These are phyloP conservation scores for Gisinianus flammeolus DNA, from an alignment of 2,888 invertebrate genomes.

Conservation along the genomic window DNA sequence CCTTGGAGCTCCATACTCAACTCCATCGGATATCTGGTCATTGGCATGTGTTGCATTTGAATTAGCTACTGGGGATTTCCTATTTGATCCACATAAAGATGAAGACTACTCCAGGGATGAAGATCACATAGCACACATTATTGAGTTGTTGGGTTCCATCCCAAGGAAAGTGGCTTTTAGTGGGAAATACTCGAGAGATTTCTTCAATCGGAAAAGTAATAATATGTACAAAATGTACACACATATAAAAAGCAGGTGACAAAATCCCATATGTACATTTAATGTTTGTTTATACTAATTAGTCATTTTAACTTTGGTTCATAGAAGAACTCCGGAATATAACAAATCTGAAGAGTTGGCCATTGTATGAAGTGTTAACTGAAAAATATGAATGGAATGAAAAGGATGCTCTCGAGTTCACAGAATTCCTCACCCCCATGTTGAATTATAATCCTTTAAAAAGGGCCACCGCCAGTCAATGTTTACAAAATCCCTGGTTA, in stretches of 20 bases:
- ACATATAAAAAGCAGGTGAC: not conserved
- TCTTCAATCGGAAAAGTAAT: conserved; percentile 88
- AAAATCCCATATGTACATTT: not conserved
- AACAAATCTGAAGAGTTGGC: conserved; percentile 78
- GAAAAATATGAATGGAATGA: conserved; percentile 83
- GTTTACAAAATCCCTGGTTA: conserved; percentile 77
- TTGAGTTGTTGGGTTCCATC: conserved; percentile 95
- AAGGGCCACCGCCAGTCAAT: conserved; percentile 75
- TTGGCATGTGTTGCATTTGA: conserved; percentile 80
- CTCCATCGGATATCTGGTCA: conserved; percentile 99
- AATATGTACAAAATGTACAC: not conserved
- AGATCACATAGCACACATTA: conserved; percentile 98
- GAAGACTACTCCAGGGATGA: conserved; percentile 97
- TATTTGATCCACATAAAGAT: conserved; percentile 98
- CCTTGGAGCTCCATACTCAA: conserved; percentile 93
- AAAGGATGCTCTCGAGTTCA: conserved; percentile 74
- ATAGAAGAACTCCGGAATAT: conserved; percentile 75
- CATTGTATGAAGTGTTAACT: conserved; percentile 74
- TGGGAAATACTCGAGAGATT: conserved; percentile 90
- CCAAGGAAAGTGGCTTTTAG: conserved; percentile 89
- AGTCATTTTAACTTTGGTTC: not conserved
- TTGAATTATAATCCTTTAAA: conserved; percentile 76
- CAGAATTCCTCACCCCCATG: conserved; percentile 79
- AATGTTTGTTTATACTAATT: not conserved
- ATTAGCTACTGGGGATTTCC: conserved; percentile 97